These are phyloP conservation scores for Tenthredo amoena DNA, from an alignment of 2,888 invertebrate species.

Conservation along the genomic window DNA sequence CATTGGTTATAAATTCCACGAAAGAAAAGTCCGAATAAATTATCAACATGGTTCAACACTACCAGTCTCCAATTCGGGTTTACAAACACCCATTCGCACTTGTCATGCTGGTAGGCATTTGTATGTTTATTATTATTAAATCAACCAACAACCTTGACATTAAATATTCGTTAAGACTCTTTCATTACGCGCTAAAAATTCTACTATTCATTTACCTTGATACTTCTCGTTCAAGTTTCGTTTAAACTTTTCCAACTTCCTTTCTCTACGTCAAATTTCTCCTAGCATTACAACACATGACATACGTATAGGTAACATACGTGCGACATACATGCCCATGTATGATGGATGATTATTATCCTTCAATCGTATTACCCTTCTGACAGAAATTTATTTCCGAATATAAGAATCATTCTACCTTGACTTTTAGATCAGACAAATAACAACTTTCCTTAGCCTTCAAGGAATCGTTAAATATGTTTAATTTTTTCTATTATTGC, in stretches of 20 bases:
- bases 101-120: constrained; percentile 93
- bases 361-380: neutral
- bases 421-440: neutral
- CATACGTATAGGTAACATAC: neutral
- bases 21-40: neutral
- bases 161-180: neutral
- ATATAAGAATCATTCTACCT: neutral
- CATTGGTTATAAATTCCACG: neutral
- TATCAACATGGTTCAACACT: constrained; percentile 96
- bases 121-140: constrained; percentile 45
- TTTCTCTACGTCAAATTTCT: constrained; percentile 3
- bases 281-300: neutral
- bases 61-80: constrained; percentile 95
- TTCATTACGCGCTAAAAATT: neutral
- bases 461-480: neutral
- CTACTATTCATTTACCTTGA: neutral
- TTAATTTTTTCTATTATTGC: neutral
- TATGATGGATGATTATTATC: neutral
- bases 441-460: neutral
- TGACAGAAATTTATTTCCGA: too few relatives aligned
- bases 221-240: neutral
- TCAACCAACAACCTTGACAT: constrained; percentile 23
- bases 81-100: constrained; percentile 97
- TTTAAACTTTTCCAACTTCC: neutral
- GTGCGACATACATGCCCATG: neutral